Percentiles rank a stretch among this genome's conserved stretches.
phyloP scores from a whole-genome alignment of 2,797 vertebrate species.

The Takifugu ocellatus region DNA sequence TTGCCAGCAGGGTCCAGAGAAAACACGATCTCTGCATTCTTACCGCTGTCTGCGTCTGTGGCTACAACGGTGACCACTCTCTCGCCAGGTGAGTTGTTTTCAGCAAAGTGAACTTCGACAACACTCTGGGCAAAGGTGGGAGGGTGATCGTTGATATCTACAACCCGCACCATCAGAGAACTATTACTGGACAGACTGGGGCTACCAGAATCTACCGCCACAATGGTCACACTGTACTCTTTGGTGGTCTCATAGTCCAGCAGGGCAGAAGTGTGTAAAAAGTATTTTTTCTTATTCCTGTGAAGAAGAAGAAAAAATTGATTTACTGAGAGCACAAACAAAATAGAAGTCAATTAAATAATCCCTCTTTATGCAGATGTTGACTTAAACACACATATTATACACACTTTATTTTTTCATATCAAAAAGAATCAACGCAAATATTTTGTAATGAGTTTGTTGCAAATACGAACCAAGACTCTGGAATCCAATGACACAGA shows the following conservation, averaged over 20 bases:
- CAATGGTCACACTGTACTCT: constrained; percentile 94
- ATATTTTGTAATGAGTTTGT: too few relatives aligned
- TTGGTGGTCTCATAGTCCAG: constrained; percentile 91
- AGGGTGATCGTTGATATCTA: constrained; percentile 93
- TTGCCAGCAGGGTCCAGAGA: constrained; percentile 80
- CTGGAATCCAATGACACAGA: too few relatives aligned
- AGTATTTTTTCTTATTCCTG: constrained; percentile 95
- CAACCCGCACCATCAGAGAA: constrained; percentile 88
- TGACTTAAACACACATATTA: too few relatives aligned
- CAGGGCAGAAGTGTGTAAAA: constrained; percentile 91
- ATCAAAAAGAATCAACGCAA: too few relatives aligned
- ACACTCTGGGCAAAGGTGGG: constrained; percentile 85
- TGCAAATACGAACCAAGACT: too few relatives aligned
- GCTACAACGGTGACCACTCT: constrained; percentile 88
- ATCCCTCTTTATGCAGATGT: too few relatives aligned
- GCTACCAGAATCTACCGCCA: constrained; percentile 93
- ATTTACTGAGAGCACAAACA: too few relatives aligned
- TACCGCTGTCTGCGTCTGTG: constrained; percentile 89
- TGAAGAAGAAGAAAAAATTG: constrained; percentile 12
- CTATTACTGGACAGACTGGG: constrained; percentile 96
- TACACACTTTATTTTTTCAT: too few relatives aligned
- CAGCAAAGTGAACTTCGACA: constrained; percentile 91
- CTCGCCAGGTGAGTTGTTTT: constrained; percentile 90
- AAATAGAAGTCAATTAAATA: too few relatives aligned
- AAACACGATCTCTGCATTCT: constrained; percentile 90